Evolutionary conservation across 2,888 invertebrate genomes (phyloP), one percentile per base, ranked within the genome.

Genomic region (Cosmia trapezina): DNA sequence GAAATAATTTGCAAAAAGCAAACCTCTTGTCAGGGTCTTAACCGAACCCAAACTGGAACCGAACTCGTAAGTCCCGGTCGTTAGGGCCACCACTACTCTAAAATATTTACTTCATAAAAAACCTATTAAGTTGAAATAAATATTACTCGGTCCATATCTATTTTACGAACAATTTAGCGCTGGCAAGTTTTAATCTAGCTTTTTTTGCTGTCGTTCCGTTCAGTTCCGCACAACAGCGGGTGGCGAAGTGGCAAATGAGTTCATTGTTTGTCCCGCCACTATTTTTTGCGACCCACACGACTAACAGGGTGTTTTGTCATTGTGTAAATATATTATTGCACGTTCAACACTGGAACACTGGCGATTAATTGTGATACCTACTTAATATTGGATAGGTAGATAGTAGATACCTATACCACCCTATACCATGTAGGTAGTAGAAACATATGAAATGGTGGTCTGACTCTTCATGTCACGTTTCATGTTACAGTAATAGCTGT

Each of bases 201-300:
- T 86, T 83, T 87, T 84, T 88, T 86, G 84, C 84, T 88, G 88
- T 89, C 85, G 84, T 87, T 86, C 86, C 82, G 68, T 73, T 74
- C 69, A 82, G 84, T 87, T 63, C 86, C 83, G 70, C 71, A 77
- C 70, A 84, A 78, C 87, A 83, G 86, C 85, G 88, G 86, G 89
- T 79, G 85, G 87, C 74, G 83, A 85, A 85, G 83, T 83, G 87
- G 88, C 86, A 90, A 92, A 93, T 91, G 92, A 91, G 90, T 90
- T 88, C 88, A 89, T 91, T 92, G 91, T 91, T 91, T 89, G 86
- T 84, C 68, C 78, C 57, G 62, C 70, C 67, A 63, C 72, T 74
- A 78, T 87, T 91, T 91, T 92, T 83, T 91, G 83, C 64, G 71
- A 81, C 76, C 78, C 64, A 78, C 70, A 67, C 67, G 78, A 60